Evolutionary conservation across 2,797 vertebrate genomes (phyloP).

Genomic region (Rhincodon typus): DNA sequence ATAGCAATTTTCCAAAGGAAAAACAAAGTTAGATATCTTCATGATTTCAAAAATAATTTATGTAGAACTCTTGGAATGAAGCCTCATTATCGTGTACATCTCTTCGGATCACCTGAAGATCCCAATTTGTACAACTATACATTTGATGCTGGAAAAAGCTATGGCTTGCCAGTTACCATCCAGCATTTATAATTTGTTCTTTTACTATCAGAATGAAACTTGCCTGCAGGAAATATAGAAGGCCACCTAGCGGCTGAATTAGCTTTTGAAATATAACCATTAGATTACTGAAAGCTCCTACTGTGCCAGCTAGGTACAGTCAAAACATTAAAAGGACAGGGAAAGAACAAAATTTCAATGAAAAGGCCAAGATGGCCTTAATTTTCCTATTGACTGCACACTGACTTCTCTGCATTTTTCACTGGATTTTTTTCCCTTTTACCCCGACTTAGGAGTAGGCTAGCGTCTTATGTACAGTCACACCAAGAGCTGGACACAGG

Average conservation of each 20-base stretch:
- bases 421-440: background rate
- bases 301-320: background rate
- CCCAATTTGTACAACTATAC: background rate
- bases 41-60: background rate
- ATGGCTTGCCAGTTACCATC: background rate
- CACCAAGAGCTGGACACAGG: background rate
- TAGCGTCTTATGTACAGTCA: too few relatives aligned
- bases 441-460: background rate
- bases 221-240: background rate
- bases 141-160: background rate
- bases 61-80: background rate
- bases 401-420: background rate
- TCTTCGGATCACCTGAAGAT: background rate
- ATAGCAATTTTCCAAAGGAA: background rate
- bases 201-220: background rate
- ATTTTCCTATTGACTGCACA: background rate
- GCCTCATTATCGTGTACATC: background rate
- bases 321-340: background rate
- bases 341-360: background rate
- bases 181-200: background rate
- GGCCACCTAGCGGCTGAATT: conserved; percentile 6
- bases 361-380: background rate
- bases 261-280: background rate
- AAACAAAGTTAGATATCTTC: background rate
- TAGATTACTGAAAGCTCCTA: background rate